Conservation (phyloP, 2,888 invertebrate genomes). For the Junonia oenone region DNA sequence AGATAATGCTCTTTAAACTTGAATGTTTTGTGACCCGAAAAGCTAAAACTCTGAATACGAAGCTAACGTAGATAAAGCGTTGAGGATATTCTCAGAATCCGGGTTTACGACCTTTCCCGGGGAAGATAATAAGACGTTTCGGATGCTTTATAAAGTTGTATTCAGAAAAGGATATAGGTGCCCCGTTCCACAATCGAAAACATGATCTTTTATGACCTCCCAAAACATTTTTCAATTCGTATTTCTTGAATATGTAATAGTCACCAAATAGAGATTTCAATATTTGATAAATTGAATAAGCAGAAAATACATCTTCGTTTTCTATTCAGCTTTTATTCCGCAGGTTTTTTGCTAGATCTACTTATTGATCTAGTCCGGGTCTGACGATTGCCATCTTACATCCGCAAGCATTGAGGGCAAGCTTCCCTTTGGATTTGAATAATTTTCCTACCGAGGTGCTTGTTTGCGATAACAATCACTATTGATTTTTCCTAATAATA, state of each 20-base stretch:
- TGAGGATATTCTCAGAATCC: conserved; percentile 19
- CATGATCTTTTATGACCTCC: conserved; percentile 7
- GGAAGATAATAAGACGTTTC: conserved; percentile 21
- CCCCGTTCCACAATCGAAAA: conserved; percentile 9
- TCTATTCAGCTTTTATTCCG: no score
- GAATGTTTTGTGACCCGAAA: conserved; percentile 9
- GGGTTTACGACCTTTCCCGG: conserved; percentile 24
- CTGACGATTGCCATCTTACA: no score
- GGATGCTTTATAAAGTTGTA: conserved; percentile 22
- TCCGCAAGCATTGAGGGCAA: no score
- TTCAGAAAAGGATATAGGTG: conserved; percentile 12
- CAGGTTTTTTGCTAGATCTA: no score
- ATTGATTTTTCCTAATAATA: no score
- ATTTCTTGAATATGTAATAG: background rate
- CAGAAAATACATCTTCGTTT: no score
- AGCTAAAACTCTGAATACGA: conserved; percentile 16
- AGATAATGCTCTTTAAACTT: conserved; percentile 5
- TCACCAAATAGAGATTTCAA: background rate
- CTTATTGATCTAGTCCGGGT: no score
- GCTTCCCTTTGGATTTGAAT: no score
- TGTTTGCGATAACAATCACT: no score
- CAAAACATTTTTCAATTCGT: background rate
- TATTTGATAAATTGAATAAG: no score
- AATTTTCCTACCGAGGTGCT: no score
- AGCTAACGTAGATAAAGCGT: conserved; percentile 19